These are phyloP conservation scores for Anisognathus igniventris DNA, from an alignment of 2,797 vertebrate genomes.

Conservation along the genomic window DNA sequence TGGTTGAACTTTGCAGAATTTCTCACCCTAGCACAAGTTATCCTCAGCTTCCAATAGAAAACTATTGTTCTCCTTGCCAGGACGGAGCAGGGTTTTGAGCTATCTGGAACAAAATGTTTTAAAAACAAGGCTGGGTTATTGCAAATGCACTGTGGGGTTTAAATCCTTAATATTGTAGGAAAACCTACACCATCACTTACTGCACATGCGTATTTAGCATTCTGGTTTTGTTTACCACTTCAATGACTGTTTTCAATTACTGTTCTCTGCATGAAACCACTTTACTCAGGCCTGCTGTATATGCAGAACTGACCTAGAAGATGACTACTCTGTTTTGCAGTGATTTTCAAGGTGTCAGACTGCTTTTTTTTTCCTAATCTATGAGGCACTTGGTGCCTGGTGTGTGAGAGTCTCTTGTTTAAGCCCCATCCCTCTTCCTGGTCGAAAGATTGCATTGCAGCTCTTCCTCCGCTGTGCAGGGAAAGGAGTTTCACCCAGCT, in stretches of 20 bases:
- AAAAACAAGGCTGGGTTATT: slow-evolving; percentile 42
- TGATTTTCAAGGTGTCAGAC: slow-evolving; percentile 25
- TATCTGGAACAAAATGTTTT: slow-evolving; percentile 52
- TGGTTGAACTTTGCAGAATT: slow-evolving; percentile 6
- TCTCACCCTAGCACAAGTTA: slow-evolving; percentile 14
- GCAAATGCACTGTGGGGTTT: slow-evolving; percentile 1
- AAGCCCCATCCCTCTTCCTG: background rate
- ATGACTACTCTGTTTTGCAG: slow-evolving; percentile 22
- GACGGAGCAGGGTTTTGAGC: background rate
- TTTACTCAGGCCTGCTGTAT: slow-evolving; percentile 22
- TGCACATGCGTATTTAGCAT: slow-evolving; percentile 23
- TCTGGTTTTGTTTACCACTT: slow-evolving; percentile 58
- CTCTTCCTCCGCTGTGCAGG: background rate
- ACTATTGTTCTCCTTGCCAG: slow-evolving; percentile 42
- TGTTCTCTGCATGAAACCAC: slow-evolving; percentile 34
- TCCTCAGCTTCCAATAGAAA: background rate
- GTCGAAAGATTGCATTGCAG: background rate
- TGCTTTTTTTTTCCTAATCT: background rate
- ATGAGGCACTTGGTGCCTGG: background rate
- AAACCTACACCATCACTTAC: slow-evolving; percentile 17
- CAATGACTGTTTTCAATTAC: slow-evolving; percentile 60
- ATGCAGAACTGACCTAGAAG: slow-evolving; percentile 23
- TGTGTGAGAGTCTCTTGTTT: background rate
- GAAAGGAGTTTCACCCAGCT: background rate
- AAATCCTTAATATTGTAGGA: slow-evolving; percentile 29